Conservation (phyloP, 1,140 invertebrate genomes). For the Micrasema minimum region DNA sequence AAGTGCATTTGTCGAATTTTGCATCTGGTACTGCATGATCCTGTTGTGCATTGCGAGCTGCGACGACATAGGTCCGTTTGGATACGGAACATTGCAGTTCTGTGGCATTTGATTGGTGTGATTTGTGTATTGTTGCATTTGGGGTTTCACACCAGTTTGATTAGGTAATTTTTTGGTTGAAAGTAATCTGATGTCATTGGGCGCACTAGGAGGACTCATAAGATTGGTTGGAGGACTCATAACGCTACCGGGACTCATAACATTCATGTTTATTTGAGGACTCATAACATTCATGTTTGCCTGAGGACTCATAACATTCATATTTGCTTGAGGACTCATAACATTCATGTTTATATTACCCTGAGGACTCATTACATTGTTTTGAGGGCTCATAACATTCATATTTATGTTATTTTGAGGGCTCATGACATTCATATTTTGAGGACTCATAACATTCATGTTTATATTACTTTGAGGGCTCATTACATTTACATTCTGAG, state of each 20-base stretch:
- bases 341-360: slow-evolving; percentile 49
- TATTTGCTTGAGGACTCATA: slow-evolving; percentile 62
- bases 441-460: slow-evolving; percentile 41
- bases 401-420: slow-evolving; percentile 36
- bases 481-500: slow-evolving; percentile 50
- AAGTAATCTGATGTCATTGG: slow-evolving; percentile 49
- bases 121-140: slow-evolving; percentile 34
- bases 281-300: slow-evolving; percentile 35
- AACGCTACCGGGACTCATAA: slow-evolving; percentile 56
- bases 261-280: slow-evolving; percentile 43
- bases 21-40: slow-evolving; percentile 52
- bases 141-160: slow-evolving; percentile 56
- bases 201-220: slow-evolving; percentile 59
- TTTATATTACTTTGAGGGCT: slow-evolving; percentile 55
- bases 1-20: slow-evolving; percentile 42
- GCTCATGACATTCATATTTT: slow-evolving; percentile 44
- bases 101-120: slow-evolving; percentile 3
- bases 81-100: slow-evolving; percentile 46
- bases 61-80: slow-evolving; percentile 40
- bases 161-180: slow-evolving; percentile 26
- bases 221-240: slow-evolving; percentile 32
- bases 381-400: slow-evolving; percentile 39
- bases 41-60: slow-evolving; percentile 39
- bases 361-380: no score
- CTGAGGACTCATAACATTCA: slow-evolving; percentile 50